These are phyloP conservation scores for Serilophus lunatus DNA, from an alignment of 2,113 vertebrate species.

Conservation along the genomic window DNA sequence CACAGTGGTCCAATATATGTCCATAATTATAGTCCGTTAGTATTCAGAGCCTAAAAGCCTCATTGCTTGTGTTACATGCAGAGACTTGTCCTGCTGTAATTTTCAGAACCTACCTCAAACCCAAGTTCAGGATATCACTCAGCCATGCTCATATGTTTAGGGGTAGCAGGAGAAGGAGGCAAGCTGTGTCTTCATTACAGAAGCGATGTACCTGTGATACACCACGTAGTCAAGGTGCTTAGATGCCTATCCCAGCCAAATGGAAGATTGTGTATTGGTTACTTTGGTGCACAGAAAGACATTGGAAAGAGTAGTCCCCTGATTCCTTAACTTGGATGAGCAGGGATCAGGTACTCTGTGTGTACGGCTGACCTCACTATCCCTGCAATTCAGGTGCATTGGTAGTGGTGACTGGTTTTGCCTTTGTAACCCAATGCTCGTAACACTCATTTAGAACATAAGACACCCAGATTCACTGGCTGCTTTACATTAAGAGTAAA, in stretches of 20 bases:
- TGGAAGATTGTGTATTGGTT: neutral
- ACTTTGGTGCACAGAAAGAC: neutral
- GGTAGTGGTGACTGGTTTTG: neutral
- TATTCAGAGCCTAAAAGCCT: neutral
- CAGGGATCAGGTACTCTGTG: neutral
- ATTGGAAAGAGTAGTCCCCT: fast-evolving
- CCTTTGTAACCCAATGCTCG: neutral
- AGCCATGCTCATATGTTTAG: neutral
- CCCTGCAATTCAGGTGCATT: neutral
- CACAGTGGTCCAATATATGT: neutral
- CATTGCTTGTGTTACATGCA: neutral
- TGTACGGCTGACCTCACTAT: fast-evolving
- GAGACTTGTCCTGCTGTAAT: neutral
- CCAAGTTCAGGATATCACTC: neutral
- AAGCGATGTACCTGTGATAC: neutral
- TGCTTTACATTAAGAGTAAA: neutral
- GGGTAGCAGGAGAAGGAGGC: neutral
- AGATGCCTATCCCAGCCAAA: neutral
- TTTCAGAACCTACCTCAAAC: neutral
- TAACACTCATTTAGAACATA: neutral
- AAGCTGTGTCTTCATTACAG: neutral
- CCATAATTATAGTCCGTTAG: neutral
- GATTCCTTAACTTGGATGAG: neutral
- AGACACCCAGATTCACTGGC: neutral
- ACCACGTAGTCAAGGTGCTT: neutral